These are phyloP conservation scores for Dinomys branickii DNA, from an alignment of 2,113 vertebrate genomes.

Conservation along the genomic window DNA sequence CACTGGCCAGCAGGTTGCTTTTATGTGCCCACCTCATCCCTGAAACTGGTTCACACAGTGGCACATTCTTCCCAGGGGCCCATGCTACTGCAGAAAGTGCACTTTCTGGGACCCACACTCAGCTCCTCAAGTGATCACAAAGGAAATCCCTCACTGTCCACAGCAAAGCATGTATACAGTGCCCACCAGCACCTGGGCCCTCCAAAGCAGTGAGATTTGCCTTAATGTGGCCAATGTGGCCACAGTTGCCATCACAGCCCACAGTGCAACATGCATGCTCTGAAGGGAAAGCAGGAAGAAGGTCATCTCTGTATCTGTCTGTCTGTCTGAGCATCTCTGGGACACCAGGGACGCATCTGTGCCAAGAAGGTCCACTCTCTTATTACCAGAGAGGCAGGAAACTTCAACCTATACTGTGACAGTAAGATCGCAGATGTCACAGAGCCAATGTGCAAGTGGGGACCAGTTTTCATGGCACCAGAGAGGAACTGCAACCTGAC, in stretches of 20 bases:
- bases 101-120: neutral
- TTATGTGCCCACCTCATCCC: neutral
- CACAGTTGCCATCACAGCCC: neutral
- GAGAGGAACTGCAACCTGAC: neutral
- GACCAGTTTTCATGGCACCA: no score
- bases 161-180: no score
- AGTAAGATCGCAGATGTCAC: neutral
- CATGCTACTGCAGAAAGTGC: neutral
- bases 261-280: neutral
- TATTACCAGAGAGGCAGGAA: neutral
- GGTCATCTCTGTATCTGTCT: neutral
- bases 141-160: neutral
- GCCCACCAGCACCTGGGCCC: neutral
- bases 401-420: no score
- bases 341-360: neutral
- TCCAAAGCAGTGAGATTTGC: no score
- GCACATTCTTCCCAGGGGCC: neutral
- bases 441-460: neutral
- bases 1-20: no score
- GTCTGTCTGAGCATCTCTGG: neutral
- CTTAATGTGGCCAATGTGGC: neutral
- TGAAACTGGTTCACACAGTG: neutral
- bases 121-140: neutral
- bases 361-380: neutral
- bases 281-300: neutral